A percentile compares a stretch with the other conserved stretches of the same genome.
Conservation (phyloP, 2,797 vertebrate genomes). For the Botia kubotai region DNA sequence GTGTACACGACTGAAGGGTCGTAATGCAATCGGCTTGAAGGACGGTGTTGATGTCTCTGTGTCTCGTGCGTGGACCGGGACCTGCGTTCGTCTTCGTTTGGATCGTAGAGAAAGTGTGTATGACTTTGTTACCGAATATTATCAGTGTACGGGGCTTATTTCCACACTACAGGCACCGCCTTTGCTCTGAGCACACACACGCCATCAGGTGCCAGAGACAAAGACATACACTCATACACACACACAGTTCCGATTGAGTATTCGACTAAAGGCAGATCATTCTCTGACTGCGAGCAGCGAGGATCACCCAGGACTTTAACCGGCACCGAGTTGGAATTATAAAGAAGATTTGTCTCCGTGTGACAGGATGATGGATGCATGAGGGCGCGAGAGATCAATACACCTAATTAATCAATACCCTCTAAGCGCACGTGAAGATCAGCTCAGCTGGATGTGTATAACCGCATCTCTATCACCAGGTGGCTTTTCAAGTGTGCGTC, state of each 20-base stretch:
- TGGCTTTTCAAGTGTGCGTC: constrained; percentile 37
- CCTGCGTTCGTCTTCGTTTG: not conserved
- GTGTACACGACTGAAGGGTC: not conserved
- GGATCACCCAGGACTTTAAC: constrained; percentile 53
- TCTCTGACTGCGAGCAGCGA: constrained; percentile 53
- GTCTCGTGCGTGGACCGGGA: not conserved
- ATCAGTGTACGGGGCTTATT: constrained; percentile 30
- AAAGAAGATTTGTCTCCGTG: constrained; percentile 13
- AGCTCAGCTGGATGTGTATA: constrained; percentile 45
- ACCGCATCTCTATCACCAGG: constrained; percentile 46
- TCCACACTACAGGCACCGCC: constrained; percentile 46
- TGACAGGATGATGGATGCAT: constrained; percentile 42
- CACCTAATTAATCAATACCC: constrained; percentile 42
- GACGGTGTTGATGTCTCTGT: constrained; percentile 10
- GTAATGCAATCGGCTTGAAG: not conserved
- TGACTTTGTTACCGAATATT: constrained; percentile 21
- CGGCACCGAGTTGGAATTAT: constrained; percentile 34
- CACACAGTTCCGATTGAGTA: constrained; percentile 50
- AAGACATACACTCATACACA: constrained; percentile 30
- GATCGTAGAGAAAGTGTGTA: constrained; percentile 13
- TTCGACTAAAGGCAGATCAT: constrained; percentile 62
- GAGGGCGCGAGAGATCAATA: constrained; percentile 45
- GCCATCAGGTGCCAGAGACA: constrained; percentile 48
- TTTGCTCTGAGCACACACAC: constrained; percentile 45
- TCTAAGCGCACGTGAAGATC: constrained; percentile 45